Percentiles rank a stretch among this genome's conserved stretches.
Evolutionary conservation across 2,113 vertebrate species (phyloP).

Genomic region (Mastomys coucha): DNA sequence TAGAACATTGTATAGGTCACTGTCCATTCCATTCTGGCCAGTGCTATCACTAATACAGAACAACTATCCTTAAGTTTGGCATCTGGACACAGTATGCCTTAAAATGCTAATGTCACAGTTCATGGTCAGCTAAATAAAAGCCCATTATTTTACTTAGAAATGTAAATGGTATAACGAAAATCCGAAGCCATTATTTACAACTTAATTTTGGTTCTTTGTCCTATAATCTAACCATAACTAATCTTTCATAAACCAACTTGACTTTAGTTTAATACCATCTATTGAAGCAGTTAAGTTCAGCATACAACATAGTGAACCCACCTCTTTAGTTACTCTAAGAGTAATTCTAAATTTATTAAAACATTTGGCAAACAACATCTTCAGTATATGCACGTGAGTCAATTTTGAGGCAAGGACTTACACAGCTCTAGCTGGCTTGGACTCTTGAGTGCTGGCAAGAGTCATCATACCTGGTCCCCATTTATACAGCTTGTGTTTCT

Average conservation of each 20-base stretch:
- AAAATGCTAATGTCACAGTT: conserved; percentile 21
- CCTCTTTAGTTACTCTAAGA: conserved; percentile 35
- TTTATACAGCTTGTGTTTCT: conserved; percentile 15
- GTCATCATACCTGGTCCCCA: not conserved
- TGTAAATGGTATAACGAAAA: conserved; percentile 43
- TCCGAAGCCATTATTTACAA: conserved; percentile 36
- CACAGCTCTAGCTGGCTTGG: not conserved
- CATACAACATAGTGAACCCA: not conserved
- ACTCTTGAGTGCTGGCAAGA: not conserved
- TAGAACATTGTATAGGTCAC: not conserved
- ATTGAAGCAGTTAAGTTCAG: conserved; percentile 34
- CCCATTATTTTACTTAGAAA: conserved; percentile 25
- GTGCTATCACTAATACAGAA: conserved; percentile 22
- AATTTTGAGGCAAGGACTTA: not conserved
- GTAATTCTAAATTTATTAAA: conserved; percentile 24
- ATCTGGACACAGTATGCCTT: not conserved
- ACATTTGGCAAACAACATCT: conserved; percentile 40
- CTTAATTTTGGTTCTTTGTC: conserved; percentile 33
- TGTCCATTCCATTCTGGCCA: not conserved
- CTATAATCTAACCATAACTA: not conserved
- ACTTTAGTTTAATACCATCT: conserved; percentile 54
- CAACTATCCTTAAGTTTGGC: not conserved
- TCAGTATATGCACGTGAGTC: not conserved
- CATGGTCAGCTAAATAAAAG: conserved; percentile 43
- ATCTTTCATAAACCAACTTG: conserved; percentile 51